Conservation (phyloP, 2,888 invertebrate genomes). For the Netelia melanura region DNA sequence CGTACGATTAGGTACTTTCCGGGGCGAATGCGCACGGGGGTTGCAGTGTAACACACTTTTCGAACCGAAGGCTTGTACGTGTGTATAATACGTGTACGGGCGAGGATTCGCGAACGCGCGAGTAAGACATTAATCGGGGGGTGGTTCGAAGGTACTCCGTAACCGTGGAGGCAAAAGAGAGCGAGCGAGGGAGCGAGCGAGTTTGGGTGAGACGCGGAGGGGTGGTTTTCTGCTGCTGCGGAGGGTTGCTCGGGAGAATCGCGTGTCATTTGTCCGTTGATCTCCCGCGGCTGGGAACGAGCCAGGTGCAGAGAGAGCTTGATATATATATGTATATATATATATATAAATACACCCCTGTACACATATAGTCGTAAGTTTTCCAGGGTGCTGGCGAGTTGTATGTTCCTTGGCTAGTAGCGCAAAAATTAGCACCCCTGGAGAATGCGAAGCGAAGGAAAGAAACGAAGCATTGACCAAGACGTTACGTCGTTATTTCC, state of each 20-base stretch:
- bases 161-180: constrained; percentile 73
- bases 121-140: constrained; percentile 83
- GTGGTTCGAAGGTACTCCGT: constrained; percentile 79
- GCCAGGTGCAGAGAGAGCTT: constrained; percentile 77
- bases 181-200: constrained; percentile 55
- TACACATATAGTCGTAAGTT: constrained; percentile 23
- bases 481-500: constrained; percentile 54
- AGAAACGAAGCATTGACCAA: constrained; percentile 57
- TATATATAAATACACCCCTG: background rate
- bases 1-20: constrained; percentile 69
- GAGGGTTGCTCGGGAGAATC: constrained; percentile 78
- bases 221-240: constrained; percentile 62
- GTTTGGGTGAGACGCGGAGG: constrained; percentile 2
- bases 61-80: constrained; percentile 20
- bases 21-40: constrained; percentile 42
- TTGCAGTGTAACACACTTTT: constrained; percentile 49
- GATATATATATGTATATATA: background rate
- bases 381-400: constrained; percentile 19
- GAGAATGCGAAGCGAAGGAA: constrained; percentile 51
- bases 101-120: constrained; percentile 69
- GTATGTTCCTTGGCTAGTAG: constrained; percentile 71
- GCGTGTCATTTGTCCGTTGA: constrained; percentile 85
- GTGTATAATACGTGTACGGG: background rate
- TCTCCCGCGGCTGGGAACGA: constrained; percentile 81
- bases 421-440: constrained; percentile 81